Evolutionary conservation across 1,140 invertebrate genomes (phyloP).

Genomic region (Drosophila repletoides): DNA sequence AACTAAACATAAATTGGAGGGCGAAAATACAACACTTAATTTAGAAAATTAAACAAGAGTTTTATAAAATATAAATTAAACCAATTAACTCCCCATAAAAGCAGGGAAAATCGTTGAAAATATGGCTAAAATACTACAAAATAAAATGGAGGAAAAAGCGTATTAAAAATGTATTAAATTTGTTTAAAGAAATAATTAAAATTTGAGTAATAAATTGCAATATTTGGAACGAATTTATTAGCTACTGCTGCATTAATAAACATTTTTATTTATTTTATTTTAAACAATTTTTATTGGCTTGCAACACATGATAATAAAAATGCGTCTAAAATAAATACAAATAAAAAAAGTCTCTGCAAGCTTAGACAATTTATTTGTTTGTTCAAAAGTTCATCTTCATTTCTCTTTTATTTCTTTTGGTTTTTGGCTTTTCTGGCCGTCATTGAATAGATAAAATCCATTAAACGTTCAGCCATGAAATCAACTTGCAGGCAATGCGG

Average conservation of each 20-base stretch:
- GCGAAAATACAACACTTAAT: no score
- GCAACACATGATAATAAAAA: background rate
- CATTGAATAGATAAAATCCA: conserved; percentile 15
- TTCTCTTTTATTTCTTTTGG: conserved; percentile 5
- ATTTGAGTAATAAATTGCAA: background rate
- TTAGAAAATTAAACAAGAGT: background rate
- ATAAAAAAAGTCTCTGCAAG: background rate
- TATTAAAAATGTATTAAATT: background rate
- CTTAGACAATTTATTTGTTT: conserved; percentile 19
- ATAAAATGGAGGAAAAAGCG: no score
- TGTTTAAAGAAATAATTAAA: background rate
- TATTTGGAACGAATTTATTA: background rate
- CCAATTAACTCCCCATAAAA: no score
- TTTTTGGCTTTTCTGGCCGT: background rate
- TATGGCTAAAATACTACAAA: no score
- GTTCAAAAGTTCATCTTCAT: conserved; percentile 8
- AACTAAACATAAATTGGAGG: conserved; percentile 15
- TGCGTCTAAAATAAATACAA: conserved; percentile 1
- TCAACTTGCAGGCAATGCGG: conserved; percentile 21
- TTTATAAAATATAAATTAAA: background rate
- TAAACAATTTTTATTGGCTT: background rate
- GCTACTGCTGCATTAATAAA: conserved; percentile 4
- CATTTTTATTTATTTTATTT: conserved; percentile 19
- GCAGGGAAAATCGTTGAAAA: no score
- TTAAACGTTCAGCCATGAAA: conserved; percentile 7